A percentile compares a stretch with the other conserved stretches of the same genome.
Conservation (phyloP, 2,113 vertebrate genomes). For the Mastomys coucha region DNA sequence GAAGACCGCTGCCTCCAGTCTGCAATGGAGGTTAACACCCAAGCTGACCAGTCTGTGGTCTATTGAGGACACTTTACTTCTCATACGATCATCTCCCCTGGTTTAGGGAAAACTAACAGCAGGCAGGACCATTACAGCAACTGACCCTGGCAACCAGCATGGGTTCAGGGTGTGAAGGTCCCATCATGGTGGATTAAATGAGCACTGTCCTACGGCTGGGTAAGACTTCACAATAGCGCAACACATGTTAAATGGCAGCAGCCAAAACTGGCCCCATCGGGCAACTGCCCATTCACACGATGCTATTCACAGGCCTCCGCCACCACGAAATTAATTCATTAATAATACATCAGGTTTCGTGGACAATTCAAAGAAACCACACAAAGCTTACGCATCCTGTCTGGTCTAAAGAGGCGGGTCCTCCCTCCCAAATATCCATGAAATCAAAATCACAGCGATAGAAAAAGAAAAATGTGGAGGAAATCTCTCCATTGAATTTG, state of each 20-base stretch:
- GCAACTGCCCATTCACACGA: constrained; percentile 72
- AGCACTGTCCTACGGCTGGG: constrained; percentile 79
- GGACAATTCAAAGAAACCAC: constrained; percentile 60
- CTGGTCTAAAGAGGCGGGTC: constrained; percentile 15
- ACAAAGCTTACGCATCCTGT: constrained; percentile 67
- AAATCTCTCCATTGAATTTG: constrained; percentile 42
- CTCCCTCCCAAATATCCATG: constrained; percentile 27
- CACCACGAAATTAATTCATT: constrained; percentile 80
- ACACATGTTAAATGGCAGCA: constrained; percentile 82
- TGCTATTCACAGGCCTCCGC: constrained; percentile 68
- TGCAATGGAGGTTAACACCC: constrained; percentile 63
- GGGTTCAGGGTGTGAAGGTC: constrained; percentile 77
- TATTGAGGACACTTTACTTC: constrained; percentile 69
- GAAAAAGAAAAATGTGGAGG: constrained; percentile 33
- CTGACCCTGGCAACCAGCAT: constrained; percentile 56
- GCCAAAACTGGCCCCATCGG: constrained; percentile 82
- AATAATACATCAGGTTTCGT: constrained; percentile 72
- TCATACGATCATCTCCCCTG: background rate
- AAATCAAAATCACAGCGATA: background rate
- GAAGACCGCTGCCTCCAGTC: constrained; percentile 70
- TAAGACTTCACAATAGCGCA: constrained; percentile 76
- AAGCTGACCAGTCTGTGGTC: constrained; percentile 64
- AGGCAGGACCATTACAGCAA: constrained; percentile 72
- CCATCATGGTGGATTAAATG: constrained; percentile 76
- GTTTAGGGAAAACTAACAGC: constrained; percentile 76